Conservation (phyloP, 2,888 invertebrate genomes). For the Mystacides longicornis region DNA sequence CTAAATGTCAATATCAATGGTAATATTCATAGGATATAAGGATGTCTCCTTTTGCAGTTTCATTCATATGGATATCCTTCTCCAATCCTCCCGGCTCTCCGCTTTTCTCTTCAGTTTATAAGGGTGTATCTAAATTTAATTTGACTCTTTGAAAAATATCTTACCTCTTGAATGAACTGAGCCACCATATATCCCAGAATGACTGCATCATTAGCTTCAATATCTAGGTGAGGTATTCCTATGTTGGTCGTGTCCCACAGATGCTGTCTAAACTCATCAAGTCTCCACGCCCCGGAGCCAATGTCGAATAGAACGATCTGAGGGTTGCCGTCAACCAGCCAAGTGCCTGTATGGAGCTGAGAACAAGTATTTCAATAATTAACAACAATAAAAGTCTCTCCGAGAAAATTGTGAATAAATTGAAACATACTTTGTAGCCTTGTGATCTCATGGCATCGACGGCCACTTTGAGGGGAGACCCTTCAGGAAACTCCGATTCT, state of each 20-base stretch:
- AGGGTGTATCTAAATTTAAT: too few relatives aligned
- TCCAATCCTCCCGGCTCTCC: too few relatives aligned
- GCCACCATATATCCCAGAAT: constrained; percentile 94
- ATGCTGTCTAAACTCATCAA: constrained; percentile 92
- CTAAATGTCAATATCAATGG: too few relatives aligned
- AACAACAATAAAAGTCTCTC: background rate
- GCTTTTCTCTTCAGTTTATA: too few relatives aligned
- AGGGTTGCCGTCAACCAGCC: constrained; percentile 99
- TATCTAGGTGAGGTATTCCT: constrained; percentile 85
- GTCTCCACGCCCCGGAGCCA: constrained; percentile 90
- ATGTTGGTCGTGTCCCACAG: constrained; percentile 83
- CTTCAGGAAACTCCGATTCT: constrained; percentile 75
- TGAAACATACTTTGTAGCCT: constrained; percentile 70
- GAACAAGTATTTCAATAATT: constrained; percentile 22
- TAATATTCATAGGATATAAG: too few relatives aligned
- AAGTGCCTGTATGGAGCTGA: constrained; percentile 89
- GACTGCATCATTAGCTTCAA: constrained; percentile 94
- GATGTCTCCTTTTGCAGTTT: too few relatives aligned
- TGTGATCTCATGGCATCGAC: constrained; percentile 71
- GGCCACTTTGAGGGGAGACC: constrained; percentile 66
- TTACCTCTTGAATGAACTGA: constrained; percentile 82
- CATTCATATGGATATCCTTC: too few relatives aligned
- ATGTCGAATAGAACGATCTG: constrained; percentile 97
- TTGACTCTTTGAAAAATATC: too few relatives aligned
- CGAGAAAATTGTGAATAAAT: background rate